Percentiles rank a stretch among this genome's conserved stretches.
Conservation (phyloP, 2,113 vertebrate species). For the Actenoides hombroni region DNA sequence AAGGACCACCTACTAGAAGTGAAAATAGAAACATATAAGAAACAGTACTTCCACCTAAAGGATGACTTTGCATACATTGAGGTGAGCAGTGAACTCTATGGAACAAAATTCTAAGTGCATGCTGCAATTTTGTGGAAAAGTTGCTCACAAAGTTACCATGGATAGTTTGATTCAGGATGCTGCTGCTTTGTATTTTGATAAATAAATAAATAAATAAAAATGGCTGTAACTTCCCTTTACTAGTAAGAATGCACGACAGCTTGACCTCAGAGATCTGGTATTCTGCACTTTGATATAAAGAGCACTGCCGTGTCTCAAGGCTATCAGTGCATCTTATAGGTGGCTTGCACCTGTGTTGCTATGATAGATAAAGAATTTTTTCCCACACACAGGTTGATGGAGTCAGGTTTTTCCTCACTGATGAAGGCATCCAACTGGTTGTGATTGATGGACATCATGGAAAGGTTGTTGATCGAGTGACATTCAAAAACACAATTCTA, state of each 20-base stretch:
- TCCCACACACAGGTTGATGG: slow-evolving; percentile 81
- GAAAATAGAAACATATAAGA: slow-evolving; percentile 87
- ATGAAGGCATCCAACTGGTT: slow-evolving; percentile 89
- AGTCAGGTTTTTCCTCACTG: slow-evolving; percentile 79
- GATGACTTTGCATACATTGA: slow-evolving; percentile 89
- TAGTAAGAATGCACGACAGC: not conserved
- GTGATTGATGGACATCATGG: slow-evolving; percentile 85
- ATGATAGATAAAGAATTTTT: not conserved
- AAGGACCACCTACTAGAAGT: slow-evolving; percentile 89
- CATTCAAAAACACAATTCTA: slow-evolving; percentile 84
- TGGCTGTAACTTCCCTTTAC: not conserved
- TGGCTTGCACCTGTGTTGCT: not conserved
- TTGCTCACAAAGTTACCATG: not conserved
- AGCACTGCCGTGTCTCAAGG: fast-evolving
- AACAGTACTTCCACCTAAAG: slow-evolving; percentile 88
- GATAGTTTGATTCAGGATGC: not conserved
- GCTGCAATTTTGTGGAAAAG: not conserved
- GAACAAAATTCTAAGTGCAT: not conserved
- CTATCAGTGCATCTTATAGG: not conserved
- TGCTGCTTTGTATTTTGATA: not conserved
- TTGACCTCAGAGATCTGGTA: not conserved
- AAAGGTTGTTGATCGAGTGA: slow-evolving; percentile 78
- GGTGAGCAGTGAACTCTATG: slow-evolving; percentile 58
- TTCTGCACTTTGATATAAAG: not conserved
- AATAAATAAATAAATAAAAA: no score